Evolutionary conservation across 1,140 invertebrate species (phyloP), one percentile per base, ranked within the genome.

Genomic region (Euwallacea similis): DNA sequence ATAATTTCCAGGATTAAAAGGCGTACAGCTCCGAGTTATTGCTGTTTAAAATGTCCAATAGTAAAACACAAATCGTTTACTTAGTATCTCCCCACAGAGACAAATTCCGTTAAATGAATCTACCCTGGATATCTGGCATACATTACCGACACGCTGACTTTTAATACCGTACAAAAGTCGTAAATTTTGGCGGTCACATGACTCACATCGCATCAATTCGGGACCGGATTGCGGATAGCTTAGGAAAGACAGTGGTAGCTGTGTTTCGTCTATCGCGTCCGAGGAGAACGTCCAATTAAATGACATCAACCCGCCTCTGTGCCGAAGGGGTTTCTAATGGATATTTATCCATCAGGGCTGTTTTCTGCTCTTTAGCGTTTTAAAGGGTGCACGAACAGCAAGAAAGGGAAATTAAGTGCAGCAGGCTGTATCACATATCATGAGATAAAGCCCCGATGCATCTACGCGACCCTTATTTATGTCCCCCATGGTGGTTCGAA

Each of bases 351-450:
- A 67, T 67, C 54, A 60, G 47, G 42, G 15, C 66, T 59, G 44
- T 67, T 67, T 67, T 67, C 66, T 67, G 44, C 66, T 67, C 66
- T 67, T 67, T 67, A 59, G 43, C 54, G 66, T 59, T 67, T 60
- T 67, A 67, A 67, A 67, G 66, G 66, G 56, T 60, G 66, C 33
- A 67, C 15, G 65, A 46, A 55, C 63, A 58, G 66, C 56, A 47
- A 60, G 13, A 67, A 46, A 66, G 56, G 66, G 66, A 67, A 67
- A 67, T 67, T 67, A 67, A 67, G 66, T 67, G 66, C 66, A 67
- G 16, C 41, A 13, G 42, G 66, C 66, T 60, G 33, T 67, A 67
- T 67, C 66, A 59, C 66, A 67, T 67, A 59, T 67, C 66, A 67
- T 33, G 54, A 16, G 66, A 67, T 67, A 67, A 67, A 67, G 56